phyloP scores from a whole-genome alignment of 92 coral and sea anemone genomes.

The Parazoanthus darwini region DNA sequence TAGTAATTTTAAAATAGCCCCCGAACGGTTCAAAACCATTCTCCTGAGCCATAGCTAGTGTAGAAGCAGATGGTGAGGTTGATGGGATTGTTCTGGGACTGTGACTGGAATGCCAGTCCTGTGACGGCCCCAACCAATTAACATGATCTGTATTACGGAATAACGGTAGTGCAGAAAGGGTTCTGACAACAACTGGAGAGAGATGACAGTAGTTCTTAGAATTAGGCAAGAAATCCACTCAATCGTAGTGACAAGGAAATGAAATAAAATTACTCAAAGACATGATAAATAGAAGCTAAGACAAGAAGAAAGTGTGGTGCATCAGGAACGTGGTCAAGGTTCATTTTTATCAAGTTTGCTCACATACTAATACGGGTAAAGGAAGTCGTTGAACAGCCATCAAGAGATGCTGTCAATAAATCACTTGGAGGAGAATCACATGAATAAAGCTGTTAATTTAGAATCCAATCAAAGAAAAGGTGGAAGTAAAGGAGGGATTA shows the following conservation, averaged over 20 bases:
- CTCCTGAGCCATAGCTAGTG: no score
- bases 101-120: background rate
- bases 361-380: background rate
- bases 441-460: background rate
- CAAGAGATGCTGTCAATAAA: background rate
- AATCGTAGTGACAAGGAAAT: background rate
- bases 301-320: background rate
- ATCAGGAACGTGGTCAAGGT: background rate
- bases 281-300: no score
- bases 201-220: background rate
- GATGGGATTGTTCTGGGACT: no score
- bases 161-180: background rate
- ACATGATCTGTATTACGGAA: background rate
- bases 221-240: no score
- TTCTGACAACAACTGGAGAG: background rate
- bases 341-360: background rate
- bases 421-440: background rate
- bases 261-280: no score
- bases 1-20: no score
- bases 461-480: background rate
- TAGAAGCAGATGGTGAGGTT: no score
- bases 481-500: background rate
- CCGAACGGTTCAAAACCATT: no score
- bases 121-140: background rate
- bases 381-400: background rate